Base-by-base conservation (phyloP, 2,888 invertebrate species). In the Arge pagana region DNA sequence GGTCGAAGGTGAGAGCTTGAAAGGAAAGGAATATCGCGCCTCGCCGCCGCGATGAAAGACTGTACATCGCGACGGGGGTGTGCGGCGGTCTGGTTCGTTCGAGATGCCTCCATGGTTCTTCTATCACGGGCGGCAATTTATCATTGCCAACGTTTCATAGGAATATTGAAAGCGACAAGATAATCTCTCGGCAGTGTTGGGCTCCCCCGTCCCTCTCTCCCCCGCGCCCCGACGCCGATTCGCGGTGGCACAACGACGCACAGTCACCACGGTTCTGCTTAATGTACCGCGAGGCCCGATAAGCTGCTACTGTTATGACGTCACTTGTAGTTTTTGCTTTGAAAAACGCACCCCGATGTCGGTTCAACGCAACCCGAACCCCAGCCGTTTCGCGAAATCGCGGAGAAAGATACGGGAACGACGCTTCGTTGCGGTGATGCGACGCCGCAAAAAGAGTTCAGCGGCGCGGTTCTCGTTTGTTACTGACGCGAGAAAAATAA, bases 131-230 rank as follows among this genome's bases (percentile, higher is more conserved):
- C 57, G 59, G 61, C 74, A 74, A 76, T 76, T 76, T 76, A 76
- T 76, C 76, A 76, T 75, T 68, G 64, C 55, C 63, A 59, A 61
- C 70, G 68, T 74, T 75, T 69, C 72, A 74, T 70, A 71, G 71
- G 75, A 76, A 76, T 76, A 76, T 76, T 76, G 76, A 76, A 76
- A 76, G 74, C 76, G 76, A 76, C 76, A 76, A 76, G 76, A 76
- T 76, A 76, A 76, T 76, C 76, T 76, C 70, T 69, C 66, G 58
- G 57, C 56, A 60, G 58, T 59, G 63, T 55, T 41, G 13, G 26
- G 37, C 10, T 42, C 43, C 56, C 54, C 54, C 55, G 31, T 49
- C 39, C 50, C 53, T 26, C 33, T 31, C 56, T 59, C 26, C 48
- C 50, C 56, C 50, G 45, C 33, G 45, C 33, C 35, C 30, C 21